Conservation (phyloP, 92 coral and sea anemone species). For the Heteractis magnifica region DNA sequence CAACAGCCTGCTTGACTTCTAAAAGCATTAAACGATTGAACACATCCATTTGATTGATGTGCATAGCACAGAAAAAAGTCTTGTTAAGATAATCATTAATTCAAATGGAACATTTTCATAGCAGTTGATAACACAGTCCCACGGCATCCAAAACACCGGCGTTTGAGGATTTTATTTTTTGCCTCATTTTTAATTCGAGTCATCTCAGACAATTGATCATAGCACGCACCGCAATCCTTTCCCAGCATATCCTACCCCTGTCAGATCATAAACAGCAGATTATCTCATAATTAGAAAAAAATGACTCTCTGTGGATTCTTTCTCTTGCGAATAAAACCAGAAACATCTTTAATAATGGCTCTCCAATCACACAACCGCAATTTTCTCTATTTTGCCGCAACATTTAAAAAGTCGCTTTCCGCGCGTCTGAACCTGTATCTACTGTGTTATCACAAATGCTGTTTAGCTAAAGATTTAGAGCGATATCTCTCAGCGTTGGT, state of each 20-base stretch:
- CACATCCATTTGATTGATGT: neutral
- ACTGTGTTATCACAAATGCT: slow-evolving; percentile 29
- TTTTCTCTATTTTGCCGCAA: neutral
- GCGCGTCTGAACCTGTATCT: slow-evolving; percentile 1
- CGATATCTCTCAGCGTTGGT: slow-evolving; percentile 31
- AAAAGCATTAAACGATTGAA: neutral
- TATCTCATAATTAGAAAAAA: slow-evolving; percentile 56
- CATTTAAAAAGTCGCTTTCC: slow-evolving; percentile 14
- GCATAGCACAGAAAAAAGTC: neutral
- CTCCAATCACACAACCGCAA: neutral
- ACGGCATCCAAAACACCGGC: neutral
- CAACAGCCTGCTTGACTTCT: neutral
- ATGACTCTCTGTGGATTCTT: slow-evolving; percentile 26
- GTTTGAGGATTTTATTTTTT: neutral
- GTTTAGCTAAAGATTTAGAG: slow-evolving; percentile 32
- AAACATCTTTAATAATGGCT: neutral
- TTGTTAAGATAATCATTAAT: neutral
- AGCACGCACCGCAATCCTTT: slow-evolving; percentile 1
- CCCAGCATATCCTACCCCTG: neutral
- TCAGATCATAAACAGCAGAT: slow-evolving; percentile 57
- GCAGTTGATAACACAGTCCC: neutral
- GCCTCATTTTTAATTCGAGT: neutral
- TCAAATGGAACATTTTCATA: neutral
- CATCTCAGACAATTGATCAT: too few relatives aligned
- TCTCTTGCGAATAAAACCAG: neutral